Evolutionary conservation across 2,797 vertebrate genomes (phyloP), one percentile per base, ranked within the genome.

Genomic region (Lagocephalus sceleratus): DNA sequence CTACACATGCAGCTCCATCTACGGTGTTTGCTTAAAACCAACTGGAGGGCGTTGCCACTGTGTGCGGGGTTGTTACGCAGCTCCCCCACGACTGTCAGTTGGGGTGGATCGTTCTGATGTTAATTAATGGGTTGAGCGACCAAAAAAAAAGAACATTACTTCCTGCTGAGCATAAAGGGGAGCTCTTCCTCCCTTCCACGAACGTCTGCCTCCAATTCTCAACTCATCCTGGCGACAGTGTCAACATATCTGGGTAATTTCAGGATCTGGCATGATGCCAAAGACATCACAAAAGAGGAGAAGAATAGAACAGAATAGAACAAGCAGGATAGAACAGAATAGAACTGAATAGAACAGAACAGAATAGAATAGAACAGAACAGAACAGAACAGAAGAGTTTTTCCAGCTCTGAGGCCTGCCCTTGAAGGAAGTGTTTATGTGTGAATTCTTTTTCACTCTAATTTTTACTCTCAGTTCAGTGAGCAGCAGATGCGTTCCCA

Each of bases 111-210:
- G 54, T 85, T 83, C 68, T 79, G 69, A 85, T 84, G 71, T 82
- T 87, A 88, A 89, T 85, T 85, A 79, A 90, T 85, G 65, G 79
- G 71, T 81, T 78, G 66, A 79, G 70, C 57, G 59, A 63, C 54
- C 52, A 71, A 66, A 63, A 60, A n/a, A 54, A 65, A 43, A 63
- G 48, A 72, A 64, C 51, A 45, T 8, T 17, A 57, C 67, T 66
- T 74, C 82, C 78, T 58, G 64, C 72, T 68, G 80, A 29, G 71
- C 57, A 53, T 63, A 73, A 66, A 32, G 47, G 73, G 66, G 64
- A 60, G 70, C 56, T 55, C 57, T 76, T 71, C 71, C 52, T 51
- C 57, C 39, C 21, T 57, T 61, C 48, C 47, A 41, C 54, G 50
- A 64, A 73, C 57, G 68, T 73, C 50, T 75, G 62, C 49, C 57